A percentile compares a stretch with the other conserved stretches of the same genome.
phyloP scores from a whole-genome alignment of 2,113 vertebrate genomes.

The Malaclemys terrapin region DNA sequence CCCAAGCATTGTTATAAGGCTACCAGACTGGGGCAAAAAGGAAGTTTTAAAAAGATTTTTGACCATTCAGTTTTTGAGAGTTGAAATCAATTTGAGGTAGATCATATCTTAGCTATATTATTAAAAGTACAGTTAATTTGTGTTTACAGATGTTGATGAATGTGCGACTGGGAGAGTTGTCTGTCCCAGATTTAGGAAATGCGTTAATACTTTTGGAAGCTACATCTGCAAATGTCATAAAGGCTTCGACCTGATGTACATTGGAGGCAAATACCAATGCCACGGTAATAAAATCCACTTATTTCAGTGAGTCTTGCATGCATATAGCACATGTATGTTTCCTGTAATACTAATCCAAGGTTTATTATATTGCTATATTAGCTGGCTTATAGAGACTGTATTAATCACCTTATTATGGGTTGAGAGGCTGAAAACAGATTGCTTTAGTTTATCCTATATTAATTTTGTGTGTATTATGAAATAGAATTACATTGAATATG shows the following conservation, averaged over 20 bases:
- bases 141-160: slow-evolving; percentile 91
- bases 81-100: background rate
- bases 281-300: slow-evolving; percentile 81
- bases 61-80: background rate
- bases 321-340: background rate
- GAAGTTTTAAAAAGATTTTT: background rate
- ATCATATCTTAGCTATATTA: background rate
- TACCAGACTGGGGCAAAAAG: background rate
- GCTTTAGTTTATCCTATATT: background rate
- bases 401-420: background rate
- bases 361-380: background rate
- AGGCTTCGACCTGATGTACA: slow-evolving; percentile 94
- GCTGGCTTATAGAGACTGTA: background rate
- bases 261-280: slow-evolving; percentile 96
- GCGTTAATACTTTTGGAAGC: slow-evolving; percentile 97
- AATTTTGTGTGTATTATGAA: background rate
- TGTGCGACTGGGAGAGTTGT: slow-evolving; percentile 88
- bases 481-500: background rate
- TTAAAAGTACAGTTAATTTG: slow-evolving; percentile 12
- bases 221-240: slow-evolving; percentile 97
- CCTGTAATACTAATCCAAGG: background rate
- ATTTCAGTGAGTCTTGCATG: background rate
- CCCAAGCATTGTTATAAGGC: background rate
- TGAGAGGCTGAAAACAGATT: background rate
- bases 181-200: slow-evolving; percentile 93